These are phyloP conservation scores for Fissipunctia ypsillon DNA, from an alignment of 2,888 invertebrate species.

Conservation along the genomic window DNA sequence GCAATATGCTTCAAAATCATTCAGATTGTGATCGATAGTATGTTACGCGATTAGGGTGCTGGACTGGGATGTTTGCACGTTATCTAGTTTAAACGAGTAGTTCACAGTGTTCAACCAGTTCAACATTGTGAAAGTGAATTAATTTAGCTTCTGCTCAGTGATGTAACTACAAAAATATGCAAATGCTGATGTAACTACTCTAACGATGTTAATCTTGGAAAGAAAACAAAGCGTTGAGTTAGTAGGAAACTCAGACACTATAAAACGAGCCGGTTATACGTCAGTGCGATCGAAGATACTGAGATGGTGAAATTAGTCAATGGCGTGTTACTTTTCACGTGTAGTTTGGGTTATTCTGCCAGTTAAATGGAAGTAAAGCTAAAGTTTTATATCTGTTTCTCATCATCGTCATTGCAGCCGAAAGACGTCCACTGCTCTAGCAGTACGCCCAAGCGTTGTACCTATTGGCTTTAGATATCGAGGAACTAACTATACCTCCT, in stretches of 20 bases:
- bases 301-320: neutral
- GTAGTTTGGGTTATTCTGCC: neutral
- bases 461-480: neutral
- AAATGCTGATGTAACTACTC: constrained; percentile 42
- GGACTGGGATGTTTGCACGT: neutral
- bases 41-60: too few relatives aligned
- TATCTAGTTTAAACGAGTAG: constrained; percentile 34
- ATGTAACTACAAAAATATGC: constrained; percentile 54
- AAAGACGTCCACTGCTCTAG: neutral
- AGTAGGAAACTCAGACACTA: constrained; percentile 16
- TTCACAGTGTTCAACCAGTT: constrained; percentile 10
- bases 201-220: constrained; percentile 42
- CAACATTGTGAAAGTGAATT: constrained; percentile 53
- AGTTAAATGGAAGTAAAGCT: neutral
- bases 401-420: neutral
- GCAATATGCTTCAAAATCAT: too few relatives aligned
- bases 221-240: constrained; percentile 37
- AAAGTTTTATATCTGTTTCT: neutral
- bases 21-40: too few relatives aligned
- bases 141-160: constrained; percentile 41
- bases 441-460: neutral
- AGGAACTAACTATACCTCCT: neutral
- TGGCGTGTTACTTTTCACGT: neutral
- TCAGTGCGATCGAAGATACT: constrained; percentile 10
- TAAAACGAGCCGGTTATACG: constrained; percentile 1